Evolutionary conservation across 2,797 vertebrate species (phyloP).

Genomic region (Pitangus sulphuratus): DNA sequence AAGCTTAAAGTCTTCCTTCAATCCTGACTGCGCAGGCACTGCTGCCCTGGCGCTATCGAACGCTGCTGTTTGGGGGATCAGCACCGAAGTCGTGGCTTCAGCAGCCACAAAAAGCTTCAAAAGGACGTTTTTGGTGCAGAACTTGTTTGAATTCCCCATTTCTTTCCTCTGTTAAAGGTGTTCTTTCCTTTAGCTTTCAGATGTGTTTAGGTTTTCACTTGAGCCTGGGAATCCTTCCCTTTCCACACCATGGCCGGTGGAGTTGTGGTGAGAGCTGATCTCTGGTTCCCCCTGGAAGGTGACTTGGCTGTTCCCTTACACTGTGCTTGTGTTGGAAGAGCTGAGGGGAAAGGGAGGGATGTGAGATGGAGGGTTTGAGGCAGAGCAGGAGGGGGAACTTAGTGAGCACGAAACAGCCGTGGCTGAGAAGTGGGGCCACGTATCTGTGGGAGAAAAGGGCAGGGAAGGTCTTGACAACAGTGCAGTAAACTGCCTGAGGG

Average conservation of each 20-base stretch:
- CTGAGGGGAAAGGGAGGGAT: neutral
- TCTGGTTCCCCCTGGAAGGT: neutral
- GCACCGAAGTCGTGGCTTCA: neutral
- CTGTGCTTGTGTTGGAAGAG: neutral
- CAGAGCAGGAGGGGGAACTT: neutral
- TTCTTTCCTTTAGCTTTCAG: neutral
- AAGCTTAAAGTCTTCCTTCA: conserved; percentile 60
- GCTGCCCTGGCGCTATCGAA: conserved; percentile 21
- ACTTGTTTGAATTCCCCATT: neutral
- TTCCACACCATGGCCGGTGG: neutral
- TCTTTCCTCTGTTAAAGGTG: neutral
- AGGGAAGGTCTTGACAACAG: neutral
- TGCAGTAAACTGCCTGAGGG: neutral
- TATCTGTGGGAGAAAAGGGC: too few species aligned
- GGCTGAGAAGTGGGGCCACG: fast-evolving
- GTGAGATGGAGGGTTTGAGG: neutral
- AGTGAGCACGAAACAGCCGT: fast-evolving
- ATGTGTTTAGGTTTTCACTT: neutral
- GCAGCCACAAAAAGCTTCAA: neutral
- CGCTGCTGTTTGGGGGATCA: conserved; percentile 12
- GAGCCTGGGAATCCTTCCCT: neutral
- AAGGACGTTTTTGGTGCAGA: neutral
- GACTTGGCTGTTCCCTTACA: neutral
- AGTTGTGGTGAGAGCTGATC: neutral
- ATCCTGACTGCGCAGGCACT: neutral